A percentile compares a stretch with the other conserved stretches of the same genome.
phyloP scores from a whole-genome alignment of 2,888 invertebrate species.

The Epistrophe eligans region DNA sequence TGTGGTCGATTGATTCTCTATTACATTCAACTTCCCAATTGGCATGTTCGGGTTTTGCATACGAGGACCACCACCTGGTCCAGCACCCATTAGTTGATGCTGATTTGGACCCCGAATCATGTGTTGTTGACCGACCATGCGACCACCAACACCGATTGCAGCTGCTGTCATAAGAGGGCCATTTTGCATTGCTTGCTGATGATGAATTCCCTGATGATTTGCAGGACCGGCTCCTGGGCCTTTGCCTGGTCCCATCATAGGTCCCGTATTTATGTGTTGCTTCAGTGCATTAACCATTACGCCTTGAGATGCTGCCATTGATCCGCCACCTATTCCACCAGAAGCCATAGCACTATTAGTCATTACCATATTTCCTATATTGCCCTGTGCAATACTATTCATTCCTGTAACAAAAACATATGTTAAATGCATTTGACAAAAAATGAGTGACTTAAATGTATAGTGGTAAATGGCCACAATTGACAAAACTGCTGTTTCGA shows the following conservation, averaged over 20 bases:
- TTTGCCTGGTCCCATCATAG: slow-evolving; percentile 82
- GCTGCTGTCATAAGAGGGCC: slow-evolving; percentile 88
- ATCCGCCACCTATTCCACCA: slow-evolving; percentile 82
- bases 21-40: slow-evolving; percentile 80
- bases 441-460: not conserved
- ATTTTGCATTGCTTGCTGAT: slow-evolving; percentile 90
- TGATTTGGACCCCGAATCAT: slow-evolving; percentile 83
- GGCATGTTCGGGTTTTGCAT: slow-evolving; percentile 86
- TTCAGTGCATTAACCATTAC: slow-evolving; percentile 90
- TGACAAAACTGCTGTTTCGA: too few species aligned
- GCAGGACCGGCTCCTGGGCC: slow-evolving; percentile 78
- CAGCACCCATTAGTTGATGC: slow-evolving; percentile 83
- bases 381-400: slow-evolving; percentile 86
- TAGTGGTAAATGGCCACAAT: not conserved
- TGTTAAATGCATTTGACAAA: not conserved
- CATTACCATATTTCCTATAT: slow-evolving; percentile 90
- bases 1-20: slow-evolving; percentile 74
- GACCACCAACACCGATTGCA: slow-evolving; percentile 77
- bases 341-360: slow-evolving; percentile 90
- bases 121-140: slow-evolving; percentile 82
- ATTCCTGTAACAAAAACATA: slow-evolving; percentile 85
- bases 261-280: slow-evolving; percentile 87
- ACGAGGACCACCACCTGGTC: slow-evolving; percentile 84
- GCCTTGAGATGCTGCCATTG: slow-evolving; percentile 87
- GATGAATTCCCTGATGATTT: slow-evolving; percentile 82